Evolutionary conservation across 2,113 vertebrate species (phyloP).

Genomic region (Deroptyus accipitrinus): DNA sequence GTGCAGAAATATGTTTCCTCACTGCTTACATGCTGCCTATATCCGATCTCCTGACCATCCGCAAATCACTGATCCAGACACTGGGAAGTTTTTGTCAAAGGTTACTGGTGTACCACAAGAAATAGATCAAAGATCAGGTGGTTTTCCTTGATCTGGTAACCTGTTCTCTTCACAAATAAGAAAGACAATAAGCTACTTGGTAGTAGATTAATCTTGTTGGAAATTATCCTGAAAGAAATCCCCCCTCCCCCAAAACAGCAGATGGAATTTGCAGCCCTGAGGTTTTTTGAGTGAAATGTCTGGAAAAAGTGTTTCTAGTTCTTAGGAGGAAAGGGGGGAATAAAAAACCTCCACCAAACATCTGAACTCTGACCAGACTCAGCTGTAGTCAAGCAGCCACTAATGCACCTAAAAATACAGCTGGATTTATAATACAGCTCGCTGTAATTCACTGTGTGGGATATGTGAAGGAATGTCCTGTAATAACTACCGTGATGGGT

Average conservation of each 20-base stretch:
- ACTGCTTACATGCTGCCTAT: not conserved
- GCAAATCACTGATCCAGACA: not conserved
- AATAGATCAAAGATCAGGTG: not conserved
- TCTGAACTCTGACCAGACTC: conserved; percentile 14
- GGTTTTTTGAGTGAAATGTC: not conserved
- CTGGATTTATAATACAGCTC: conserved; percentile 32
- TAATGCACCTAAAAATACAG: conserved; percentile 64
- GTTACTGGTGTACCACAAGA: accelerated
- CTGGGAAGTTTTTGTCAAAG: not conserved
- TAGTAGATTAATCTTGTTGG: not conserved
- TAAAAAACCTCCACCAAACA: not conserved
- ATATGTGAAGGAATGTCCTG: conserved; percentile 62
- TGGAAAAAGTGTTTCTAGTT: not conserved
- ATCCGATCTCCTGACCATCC: not conserved
- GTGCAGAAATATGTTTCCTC: not conserved
- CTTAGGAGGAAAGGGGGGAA: not conserved
- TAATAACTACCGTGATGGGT: conserved; percentile 61
- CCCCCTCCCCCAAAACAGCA: not conserved
- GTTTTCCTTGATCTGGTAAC: not conserved
- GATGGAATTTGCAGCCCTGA: not conserved
- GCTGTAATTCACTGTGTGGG: conserved; percentile 33
- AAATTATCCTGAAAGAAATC: not conserved
- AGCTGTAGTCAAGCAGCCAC: conserved; percentile 8
- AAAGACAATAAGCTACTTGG: not conserved
- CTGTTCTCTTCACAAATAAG: not conserved